Conservation (phyloP, 2,797 vertebrate species). For the Rhinichthys osculus region DNA sequence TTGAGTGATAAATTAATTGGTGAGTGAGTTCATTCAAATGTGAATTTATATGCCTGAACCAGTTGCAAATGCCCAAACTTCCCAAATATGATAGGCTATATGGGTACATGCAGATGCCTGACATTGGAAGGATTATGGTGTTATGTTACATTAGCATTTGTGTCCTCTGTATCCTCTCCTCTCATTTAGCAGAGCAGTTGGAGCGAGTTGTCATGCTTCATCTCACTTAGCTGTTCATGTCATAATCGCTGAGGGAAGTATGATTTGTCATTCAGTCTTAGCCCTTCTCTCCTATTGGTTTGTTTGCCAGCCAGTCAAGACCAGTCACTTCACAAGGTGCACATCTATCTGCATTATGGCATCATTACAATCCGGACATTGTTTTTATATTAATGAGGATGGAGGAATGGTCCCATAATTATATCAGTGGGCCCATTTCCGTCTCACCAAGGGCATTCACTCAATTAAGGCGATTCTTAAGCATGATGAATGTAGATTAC, state of each 20-base stretch:
- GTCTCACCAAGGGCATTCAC: constrained; percentile 64
- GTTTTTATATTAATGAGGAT: constrained; percentile 68
- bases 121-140: not conserved
- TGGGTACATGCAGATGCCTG: not conserved
- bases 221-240: constrained; percentile 47
- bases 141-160: not conserved
- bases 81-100: not conserved
- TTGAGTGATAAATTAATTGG: not conserved
- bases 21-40: not conserved
- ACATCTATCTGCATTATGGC: constrained; percentile 72
- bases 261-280: constrained; percentile 63
- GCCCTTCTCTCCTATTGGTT: constrained; percentile 57
- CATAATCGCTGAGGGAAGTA: constrained; percentile 60
- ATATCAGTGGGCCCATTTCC: constrained; percentile 52
- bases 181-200: constrained; percentile 36
- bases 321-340: constrained; percentile 56
- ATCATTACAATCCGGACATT: constrained; percentile 73
- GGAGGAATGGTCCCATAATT: constrained; percentile 60
- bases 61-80: not conserved
- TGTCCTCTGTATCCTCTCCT: constrained; percentile 11
- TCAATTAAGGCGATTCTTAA: constrained; percentile 65
- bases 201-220: constrained; percentile 40
- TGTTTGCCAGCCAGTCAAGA: constrained; percentile 44
- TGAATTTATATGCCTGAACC: not conserved
- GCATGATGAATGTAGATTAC: constrained; percentile 61